Base-by-base conservation (phyloP, 1,140 invertebrate species). In the Bradynema listronoti region DNA sequence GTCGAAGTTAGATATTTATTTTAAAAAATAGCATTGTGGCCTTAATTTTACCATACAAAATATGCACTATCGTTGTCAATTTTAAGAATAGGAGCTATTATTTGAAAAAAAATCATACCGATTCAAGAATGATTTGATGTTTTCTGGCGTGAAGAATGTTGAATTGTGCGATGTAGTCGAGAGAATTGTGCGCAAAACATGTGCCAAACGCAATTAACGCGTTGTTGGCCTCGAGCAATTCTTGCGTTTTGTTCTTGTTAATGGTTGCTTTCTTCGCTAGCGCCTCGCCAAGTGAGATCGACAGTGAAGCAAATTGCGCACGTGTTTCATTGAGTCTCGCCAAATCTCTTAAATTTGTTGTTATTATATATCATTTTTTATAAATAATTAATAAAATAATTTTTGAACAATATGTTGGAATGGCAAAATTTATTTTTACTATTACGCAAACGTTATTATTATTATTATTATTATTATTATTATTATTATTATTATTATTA, bases 131-230 rank as follows among this genome's bases (percentile, higher is more conserved):
- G 22, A 71, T 57, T 32, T 75, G 69, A 46, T 61, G 56, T 50
- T 78, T 78, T 11, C 60, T 54, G 9, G 71, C 71, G 57, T 77
- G 68, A 9, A 61, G 66, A 9, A 77, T 59, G 42, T 77, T 75
- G 6, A 77, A 68, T 34, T 69, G 66, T 34, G 76, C 73, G 25
- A 77, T 76, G 61, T 77, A 77, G 56, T 77, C 74, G 7, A 76
- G 65, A 4, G 30, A 61, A 1, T 66, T 78, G 46, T 78, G 77
- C 4, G 77, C 75, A 41, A 77, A 77, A 45, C 67, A 72, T 4
- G 75, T 75, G 14, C 74, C 74, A 27, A 78, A 64, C 1, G 73
- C 75, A 1, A 73, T 76, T 14, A 76, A 54, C 9, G 65, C 51
- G 52, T 76, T 78, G 32, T 63, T 56, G 22, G 66, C 65, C 36